Base-by-base conservation (phyloP, 2,113 vertebrate genomes). In the Pluvianellus socialis region DNA sequence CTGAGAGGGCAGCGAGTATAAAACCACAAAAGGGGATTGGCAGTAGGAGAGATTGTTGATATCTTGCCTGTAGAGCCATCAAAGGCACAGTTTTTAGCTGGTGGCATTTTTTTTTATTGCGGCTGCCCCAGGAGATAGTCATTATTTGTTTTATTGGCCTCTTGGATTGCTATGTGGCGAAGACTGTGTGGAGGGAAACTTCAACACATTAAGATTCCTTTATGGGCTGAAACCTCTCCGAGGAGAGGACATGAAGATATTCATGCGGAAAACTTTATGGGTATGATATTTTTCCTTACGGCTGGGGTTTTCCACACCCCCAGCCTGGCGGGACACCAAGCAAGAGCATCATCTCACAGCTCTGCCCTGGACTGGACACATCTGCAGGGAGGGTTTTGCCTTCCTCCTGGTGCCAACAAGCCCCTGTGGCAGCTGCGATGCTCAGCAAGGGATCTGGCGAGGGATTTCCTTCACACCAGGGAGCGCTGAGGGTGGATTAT, bases 91-190 rank as follows among this genome's bases (percentile, higher is more conserved):
- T 91, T 90, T 86, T 66, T 90, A 62, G 91, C 83, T 94, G 68
- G 70, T 18, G 7, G 95, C 70, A 8, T 50, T 65, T 61, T 63
- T 49, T 91, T 84, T 71, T 93, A 92, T 32, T 55, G 74, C 16
- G 1, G 50, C 55, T 59, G 45, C 84, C 87, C 50, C 92, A 55
- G 87, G 95, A 97, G 94, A 91, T 12, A 47, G 72, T 66, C 62
- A 16, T 75, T 49, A 45, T 82, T 96, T 95, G 84, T 76, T 96
- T 95, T 88, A 95, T 83, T 42, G 14, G 95, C 71, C 84, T 90
- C 84, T 59, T 40, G 80, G 62, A 89, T 47, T 88, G 92, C 61
- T 94, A 44, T 14, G 84, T 82, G 77, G 40, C 9, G 67, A 91
- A 63, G 86, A 66, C 53, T 84, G 65, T 50, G 42, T 4, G 0